Evolutionary conservation across 2,113 vertebrate genomes (phyloP).

Genomic region (Bombycilla garrulus): DNA sequence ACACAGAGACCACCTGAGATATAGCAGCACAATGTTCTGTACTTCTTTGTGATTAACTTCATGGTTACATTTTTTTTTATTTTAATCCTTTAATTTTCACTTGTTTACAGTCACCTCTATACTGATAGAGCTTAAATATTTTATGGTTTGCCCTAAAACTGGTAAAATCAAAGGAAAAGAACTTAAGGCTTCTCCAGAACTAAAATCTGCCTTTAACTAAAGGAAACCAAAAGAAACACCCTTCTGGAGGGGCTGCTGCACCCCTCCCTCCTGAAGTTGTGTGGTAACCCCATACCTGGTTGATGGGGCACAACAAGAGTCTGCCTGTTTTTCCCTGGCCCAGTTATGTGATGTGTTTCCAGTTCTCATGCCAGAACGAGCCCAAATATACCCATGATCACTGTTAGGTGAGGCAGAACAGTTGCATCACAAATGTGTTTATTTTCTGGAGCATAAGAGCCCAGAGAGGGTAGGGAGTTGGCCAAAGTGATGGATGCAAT

Average conservation of each 20-base stretch:
- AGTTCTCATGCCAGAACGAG: neutral
- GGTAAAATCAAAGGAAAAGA: neutral
- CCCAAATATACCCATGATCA: neutral
- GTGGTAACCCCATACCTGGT: neutral
- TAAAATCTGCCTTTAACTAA: neutral
- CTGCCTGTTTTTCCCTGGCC: neutral
- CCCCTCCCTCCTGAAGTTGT: neutral
- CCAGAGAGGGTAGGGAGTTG: rapidly evolving
- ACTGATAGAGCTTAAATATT: neutral
- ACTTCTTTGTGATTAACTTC: neutral
- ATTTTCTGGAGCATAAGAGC: neutral
- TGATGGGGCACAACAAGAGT: neutral
- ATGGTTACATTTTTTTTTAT: neutral
- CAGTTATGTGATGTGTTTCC: rapidly evolving
- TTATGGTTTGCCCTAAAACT: neutral
- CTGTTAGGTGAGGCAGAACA: neutral
- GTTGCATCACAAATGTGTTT: neutral
- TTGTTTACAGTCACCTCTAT: neutral
- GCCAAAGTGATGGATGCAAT: rapidly evolving
- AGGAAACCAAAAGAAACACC: neutral
- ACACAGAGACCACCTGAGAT: neutral
- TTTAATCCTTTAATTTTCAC: neutral
- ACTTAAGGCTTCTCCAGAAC: neutral
- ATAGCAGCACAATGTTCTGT: neutral
- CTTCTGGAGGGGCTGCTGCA: neutral